Evolutionary conservation across 2,113 vertebrate genomes (phyloP), one percentile per base, ranked within the genome.

Genomic region (Hypocryptadius cinnamomeus): DNA sequence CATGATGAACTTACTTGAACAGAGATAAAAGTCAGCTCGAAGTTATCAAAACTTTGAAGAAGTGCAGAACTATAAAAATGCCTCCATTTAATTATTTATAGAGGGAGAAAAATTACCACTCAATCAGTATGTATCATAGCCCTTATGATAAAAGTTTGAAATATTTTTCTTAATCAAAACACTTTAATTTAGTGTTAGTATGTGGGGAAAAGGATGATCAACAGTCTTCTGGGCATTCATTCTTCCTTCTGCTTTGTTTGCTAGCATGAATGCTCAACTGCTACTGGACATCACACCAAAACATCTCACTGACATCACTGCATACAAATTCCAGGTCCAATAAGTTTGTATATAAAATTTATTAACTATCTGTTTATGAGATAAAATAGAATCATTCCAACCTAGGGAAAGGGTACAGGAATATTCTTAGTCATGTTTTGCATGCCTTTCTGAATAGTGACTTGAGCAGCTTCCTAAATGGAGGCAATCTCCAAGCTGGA

Each of bases 11-110:
- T 69, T 89, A 61, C n/a, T 47, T 60, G 68, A 83, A 73, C 9
- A 44, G 47, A 77, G 54, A 63, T 70, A 66, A 94, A 96, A 94
- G 92, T 96, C 87, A 93, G 11, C 53, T 92, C 69, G 92, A 96
- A 94, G 94, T 95, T 89, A 94, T 25, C 15, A 85, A 91, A 92
- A 92, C 15, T 70, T 64, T 54, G 54, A 71, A 63, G 39, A 94
- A 77, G 28, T 85, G 9, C 13, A 93, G 28, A 44, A 54, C 35
- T 73, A 31, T 10, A 42, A 5, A 82, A 79, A 77, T 40, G 72
- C 2, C 1, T 66, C 3, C 15, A 72, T 74, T 53, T 73, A 85
- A 83, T 76, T 71, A 4, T 15, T 70, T 47, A 22, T 10, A 22
- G 7, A 4, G 10, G 7, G 4, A 73, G 10, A 50, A 42, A 89